phyloP scores from a whole-genome alignment of 2,888 invertebrate genomes.

The Drosophila ustulata region DNA sequence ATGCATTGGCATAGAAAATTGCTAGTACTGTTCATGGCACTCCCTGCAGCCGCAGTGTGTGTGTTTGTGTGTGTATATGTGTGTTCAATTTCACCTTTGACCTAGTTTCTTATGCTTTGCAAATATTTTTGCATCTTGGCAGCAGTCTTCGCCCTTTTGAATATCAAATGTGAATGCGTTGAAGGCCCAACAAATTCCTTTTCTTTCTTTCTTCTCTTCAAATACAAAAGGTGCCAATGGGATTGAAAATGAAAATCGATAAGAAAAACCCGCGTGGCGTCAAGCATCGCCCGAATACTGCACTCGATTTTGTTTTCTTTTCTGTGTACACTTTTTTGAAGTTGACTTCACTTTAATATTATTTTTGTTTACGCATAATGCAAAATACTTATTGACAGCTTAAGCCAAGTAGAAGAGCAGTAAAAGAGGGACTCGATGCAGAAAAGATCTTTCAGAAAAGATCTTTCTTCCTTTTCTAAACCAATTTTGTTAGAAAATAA shows the following conservation, averaged over 20 bases:
- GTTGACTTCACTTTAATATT: slow-evolving; percentile 73
- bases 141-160: slow-evolving; percentile 55
- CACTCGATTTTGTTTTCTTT: slow-evolving; percentile 38
- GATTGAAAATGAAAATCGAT: slow-evolving; percentile 26
- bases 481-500: neutral
- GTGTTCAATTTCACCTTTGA: slow-evolving; percentile 63
- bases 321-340: slow-evolving; percentile 43
- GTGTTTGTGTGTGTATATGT: slow-evolving; percentile 3
- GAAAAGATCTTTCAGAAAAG: neutral
- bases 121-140: slow-evolving; percentile 70
- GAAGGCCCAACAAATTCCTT: slow-evolving; percentile 70
- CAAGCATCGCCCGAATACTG: slow-evolving; percentile 47
- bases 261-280: slow-evolving; percentile 57
- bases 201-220: slow-evolving; percentile 49
- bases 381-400: slow-evolving; percentile 77
- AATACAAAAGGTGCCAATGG: slow-evolving; percentile 9
- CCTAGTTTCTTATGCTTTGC: slow-evolving; percentile 63
- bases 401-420: slow-evolving; percentile 5
- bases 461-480: slow-evolving; percentile 47
- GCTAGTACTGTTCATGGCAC: slow-evolving; percentile 27
- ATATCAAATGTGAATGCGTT: slow-evolving; percentile 46
- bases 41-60: slow-evolving; percentile 12
- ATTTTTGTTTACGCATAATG: slow-evolving; percentile 65
- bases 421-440: slow-evolving; percentile 27
- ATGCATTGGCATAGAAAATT: slow-evolving; percentile 74